These are phyloP conservation scores for Drosophila lacteicornis DNA, from an alignment of 1,140 invertebrate genomes.

Conservation along the genomic window DNA sequence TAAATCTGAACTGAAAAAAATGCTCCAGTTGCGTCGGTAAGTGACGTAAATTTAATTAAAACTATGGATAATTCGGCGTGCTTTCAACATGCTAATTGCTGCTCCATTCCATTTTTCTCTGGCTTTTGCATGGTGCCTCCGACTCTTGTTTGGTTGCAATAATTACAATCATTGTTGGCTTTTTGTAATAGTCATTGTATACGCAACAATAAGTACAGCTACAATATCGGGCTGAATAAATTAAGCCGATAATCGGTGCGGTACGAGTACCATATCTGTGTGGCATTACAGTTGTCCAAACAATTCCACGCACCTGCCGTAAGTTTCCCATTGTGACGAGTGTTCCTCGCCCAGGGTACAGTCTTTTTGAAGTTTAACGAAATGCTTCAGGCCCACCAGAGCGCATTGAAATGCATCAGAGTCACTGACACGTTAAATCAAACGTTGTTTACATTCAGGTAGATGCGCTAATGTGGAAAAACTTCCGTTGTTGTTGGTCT, in stretches of 20 bases:
- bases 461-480: neutral
- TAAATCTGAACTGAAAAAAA: neutral
- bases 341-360: neutral
- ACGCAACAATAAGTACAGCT: constrained; percentile 30
- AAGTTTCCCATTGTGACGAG: constrained; percentile 4
- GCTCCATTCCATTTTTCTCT: constrained; percentile 15
- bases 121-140: constrained; percentile 3
- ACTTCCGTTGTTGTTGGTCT: constrained; percentile 2
- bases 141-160: constrained; percentile 27
- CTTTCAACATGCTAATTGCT: constrained; percentile 64
- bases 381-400: constrained; percentile 57
- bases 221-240: constrained; percentile 45
- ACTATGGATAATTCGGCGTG: constrained; percentile 43
- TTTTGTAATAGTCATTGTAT: constrained; percentile 18
- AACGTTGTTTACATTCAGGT: constrained; percentile 5
- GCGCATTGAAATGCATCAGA: constrained; percentile 65
- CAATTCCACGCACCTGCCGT: constrained; percentile 23
- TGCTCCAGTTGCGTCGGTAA: constrained; percentile 24
- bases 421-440: constrained; percentile 44
- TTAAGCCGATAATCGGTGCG: constrained; percentile 58
- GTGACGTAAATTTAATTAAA: constrained; percentile 61
- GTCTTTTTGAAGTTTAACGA: constrained; percentile 27
- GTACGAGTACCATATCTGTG: constrained; percentile 36
- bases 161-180: constrained; percentile 26
- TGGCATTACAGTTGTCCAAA: constrained; percentile 34